Base-by-base conservation (phyloP, 1,140 invertebrate genomes). In the Polyergus mexicanus region DNA sequence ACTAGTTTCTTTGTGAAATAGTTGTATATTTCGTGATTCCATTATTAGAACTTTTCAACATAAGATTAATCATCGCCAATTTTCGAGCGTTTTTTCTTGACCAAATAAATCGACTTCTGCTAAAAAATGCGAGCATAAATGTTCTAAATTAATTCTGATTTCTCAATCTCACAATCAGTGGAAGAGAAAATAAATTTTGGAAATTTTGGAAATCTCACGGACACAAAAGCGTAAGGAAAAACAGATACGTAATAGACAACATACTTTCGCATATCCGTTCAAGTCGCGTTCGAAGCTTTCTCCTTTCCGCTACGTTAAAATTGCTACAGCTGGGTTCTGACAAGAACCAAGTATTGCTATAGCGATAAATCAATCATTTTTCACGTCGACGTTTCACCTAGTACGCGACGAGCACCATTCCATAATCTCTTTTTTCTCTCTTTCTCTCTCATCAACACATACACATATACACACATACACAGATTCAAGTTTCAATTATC, bases 1-100 rank as follows among this genome's bases (percentile, higher is more conserved):
- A 90, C 81, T 87, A 89, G 83, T 60, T 54, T 86, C 35, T 74
- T 68, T 81, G 68, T 44, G 56, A 16, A 83, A 74, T 22, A n/a
- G 7, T 60, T 38, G 60, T 78, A 22, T 41, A 22, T 41, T 41
- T 71, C 13, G 22, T 35, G 38, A 51, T 47, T 65, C 19, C 13
- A 32, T 78, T 35, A 13, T 78, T 44, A 13, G n/a, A 25, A 69
- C 8, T 54, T 38, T 32, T 6, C 3, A 80, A 68, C 22, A n/a
- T 41, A 69, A 71, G 3, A 44, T 56, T 25, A 22, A 51, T 22
- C 16, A 56, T 32, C 22, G 8, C 22, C 22, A 25, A 68, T 38
- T 58, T 69, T 41, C 51, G 13, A 71, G 13, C 19, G 8, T 58
- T 58, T 19, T 38, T 58, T 25, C 19, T 72, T 32, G 10, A 71